Evolutionary conservation across 2,113 vertebrate species (phyloP).

Genomic region (Notarius quadriscutis): DNA sequence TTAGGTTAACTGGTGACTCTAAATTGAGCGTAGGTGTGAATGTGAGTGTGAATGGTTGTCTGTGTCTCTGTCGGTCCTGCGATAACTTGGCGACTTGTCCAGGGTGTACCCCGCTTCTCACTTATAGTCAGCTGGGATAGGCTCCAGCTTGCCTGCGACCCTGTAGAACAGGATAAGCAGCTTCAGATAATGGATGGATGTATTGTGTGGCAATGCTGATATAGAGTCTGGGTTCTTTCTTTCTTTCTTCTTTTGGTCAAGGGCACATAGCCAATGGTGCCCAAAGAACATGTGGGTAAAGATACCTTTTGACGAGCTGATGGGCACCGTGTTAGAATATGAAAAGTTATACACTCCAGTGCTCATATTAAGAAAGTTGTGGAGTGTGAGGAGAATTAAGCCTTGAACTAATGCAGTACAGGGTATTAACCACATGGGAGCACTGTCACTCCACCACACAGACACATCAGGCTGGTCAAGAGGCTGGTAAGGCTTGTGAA

Average conservation of each 20-base stretch:
- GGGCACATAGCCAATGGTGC: background rate
- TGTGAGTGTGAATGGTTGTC: no score
- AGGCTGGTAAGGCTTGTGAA: background rate
- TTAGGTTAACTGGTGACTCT: no score
- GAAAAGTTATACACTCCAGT: background rate
- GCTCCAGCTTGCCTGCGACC: no score
- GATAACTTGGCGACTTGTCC: no score
- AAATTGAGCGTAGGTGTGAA: no score
- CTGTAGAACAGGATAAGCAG: no score
- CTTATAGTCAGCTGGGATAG: no score
- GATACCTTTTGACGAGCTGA: background rate
- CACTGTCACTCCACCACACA: conserved; percentile 42
- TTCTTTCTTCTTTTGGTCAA: background rate
- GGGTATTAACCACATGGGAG: conserved; percentile 35
- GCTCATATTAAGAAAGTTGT: no score
- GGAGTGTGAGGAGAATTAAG: background rate
- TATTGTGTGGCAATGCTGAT: no score
- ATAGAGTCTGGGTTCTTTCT: background rate
- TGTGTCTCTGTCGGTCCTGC: no score
- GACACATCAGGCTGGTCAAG: background rate
- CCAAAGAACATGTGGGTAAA: background rate
- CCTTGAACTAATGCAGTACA: conserved; percentile 9
- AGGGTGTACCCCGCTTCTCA: no score
- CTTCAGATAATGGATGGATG: no score
- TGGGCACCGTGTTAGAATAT: background rate